Percentiles rank a stretch among this genome's conserved stretches.
Conservation (phyloP, 2,113 vertebrate genomes). For the Pomatostomus ruficeps region DNA sequence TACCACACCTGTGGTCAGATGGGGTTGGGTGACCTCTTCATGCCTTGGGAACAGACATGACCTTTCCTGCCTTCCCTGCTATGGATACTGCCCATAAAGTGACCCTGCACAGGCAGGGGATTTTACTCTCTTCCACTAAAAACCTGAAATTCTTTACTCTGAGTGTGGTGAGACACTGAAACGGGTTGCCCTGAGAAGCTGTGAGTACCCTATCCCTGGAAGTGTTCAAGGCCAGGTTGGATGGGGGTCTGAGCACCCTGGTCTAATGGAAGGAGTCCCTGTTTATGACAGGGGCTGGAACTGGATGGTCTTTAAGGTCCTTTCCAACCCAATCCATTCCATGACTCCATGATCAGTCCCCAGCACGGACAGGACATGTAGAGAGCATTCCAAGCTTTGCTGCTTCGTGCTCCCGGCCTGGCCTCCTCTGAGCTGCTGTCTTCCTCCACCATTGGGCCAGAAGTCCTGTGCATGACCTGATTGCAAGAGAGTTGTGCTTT, state of each 20-base stretch:
- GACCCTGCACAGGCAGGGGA: not conserved
- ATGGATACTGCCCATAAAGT: not conserved
- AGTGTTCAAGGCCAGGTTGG: not conserved
- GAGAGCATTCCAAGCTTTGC: not conserved
- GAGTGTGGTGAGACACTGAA: not conserved
- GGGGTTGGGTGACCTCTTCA: not conserved
- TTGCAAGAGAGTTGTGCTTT: not conserved
- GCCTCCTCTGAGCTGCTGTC: not conserved
- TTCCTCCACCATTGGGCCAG: not conserved
- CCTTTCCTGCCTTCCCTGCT: not conserved
- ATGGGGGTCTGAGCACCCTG: not conserved
- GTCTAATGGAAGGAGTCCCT: not conserved
- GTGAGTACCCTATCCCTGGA: not conserved
- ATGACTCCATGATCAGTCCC: not conserved
- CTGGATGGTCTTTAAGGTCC: not conserved
- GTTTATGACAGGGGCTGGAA: not conserved
- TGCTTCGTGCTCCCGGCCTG: not conserved
- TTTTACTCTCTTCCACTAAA: not conserved
- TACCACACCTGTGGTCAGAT: not conserved
- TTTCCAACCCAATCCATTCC: not conserved
- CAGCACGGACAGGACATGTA: accelerated
- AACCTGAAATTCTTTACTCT: not conserved
- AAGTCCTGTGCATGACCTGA: not conserved
- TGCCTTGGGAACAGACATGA: not conserved
- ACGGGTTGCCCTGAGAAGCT: not conserved